Conservation (phyloP, 1,140 invertebrate species). For the Drosophila navojoa region DNA sequence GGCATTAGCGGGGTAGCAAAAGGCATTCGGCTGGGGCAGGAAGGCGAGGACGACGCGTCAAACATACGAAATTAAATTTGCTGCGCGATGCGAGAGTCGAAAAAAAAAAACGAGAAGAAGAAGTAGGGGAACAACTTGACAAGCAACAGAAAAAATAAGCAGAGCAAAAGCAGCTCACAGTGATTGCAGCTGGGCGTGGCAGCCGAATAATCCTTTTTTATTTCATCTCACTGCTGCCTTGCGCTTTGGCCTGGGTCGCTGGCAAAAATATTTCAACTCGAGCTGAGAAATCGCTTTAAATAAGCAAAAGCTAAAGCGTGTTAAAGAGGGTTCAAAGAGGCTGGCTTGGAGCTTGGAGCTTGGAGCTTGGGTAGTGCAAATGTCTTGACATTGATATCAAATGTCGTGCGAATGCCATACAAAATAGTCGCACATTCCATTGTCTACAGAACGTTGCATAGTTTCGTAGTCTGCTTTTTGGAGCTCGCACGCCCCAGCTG, state of each 20-base stretch:
- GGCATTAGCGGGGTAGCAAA: background rate
- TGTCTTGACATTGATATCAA: constrained; percentile 79
- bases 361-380: constrained; percentile 33
- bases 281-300: constrained; percentile 43
- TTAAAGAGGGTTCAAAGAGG: background rate
- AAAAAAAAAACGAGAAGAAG: background rate
- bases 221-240: constrained; percentile 29
- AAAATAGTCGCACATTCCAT: constrained; percentile 41
- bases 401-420: constrained; percentile 64
- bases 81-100: constrained; percentile 22
- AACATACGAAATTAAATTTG: constrained; percentile 78
- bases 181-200: constrained; percentile 71
- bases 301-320: constrained; percentile 29
- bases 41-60: constrained; percentile 51
- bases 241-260: constrained; percentile 22
- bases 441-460: constrained; percentile 56
- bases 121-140: constrained; percentile 35
- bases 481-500: constrained; percentile 29
- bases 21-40: background rate
- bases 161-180: constrained; percentile 48
- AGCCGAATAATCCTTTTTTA: constrained; percentile 67
- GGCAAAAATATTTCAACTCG: constrained; percentile 33
- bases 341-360: background rate
- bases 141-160: constrained; percentile 54
- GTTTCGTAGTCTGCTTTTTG: constrained; percentile 66